Base-by-base conservation (phyloP, 2,797 vertebrate genomes). In the Lutjanus campechanus region DNA sequence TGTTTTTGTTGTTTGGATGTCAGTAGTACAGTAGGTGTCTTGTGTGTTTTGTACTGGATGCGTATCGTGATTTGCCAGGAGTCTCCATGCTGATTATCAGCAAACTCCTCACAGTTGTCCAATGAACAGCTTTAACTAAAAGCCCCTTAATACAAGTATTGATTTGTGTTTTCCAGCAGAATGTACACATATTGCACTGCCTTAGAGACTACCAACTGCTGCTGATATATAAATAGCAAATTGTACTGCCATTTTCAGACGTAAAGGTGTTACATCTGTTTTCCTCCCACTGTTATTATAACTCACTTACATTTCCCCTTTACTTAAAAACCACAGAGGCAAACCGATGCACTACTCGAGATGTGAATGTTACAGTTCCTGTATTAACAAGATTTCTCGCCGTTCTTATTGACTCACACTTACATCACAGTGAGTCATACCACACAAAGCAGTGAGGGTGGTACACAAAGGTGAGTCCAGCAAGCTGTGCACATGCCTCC, bases 401-500 rank as follows among this genome's bases (percentile, higher is more conserved):
- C 54, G 58, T 51, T 83, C 64, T 76, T 25, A 84, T 81, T 90
- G 89, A 92, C 88, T 92, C 88, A 84, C 49, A 55, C 82, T 88
- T 86, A 79, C 61, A 86, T 89, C 89, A 84, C 83, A 43, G 59
- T 87, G 87, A 91, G 68, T 91, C 89, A 89, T 8, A 40, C 6
- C 65, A 46, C 56, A 69, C 54, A 85, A 66, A 85, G 65, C 40
- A 25, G 29, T 11, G 84, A 55, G 76, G 70, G 84, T 59, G 76
- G 70, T 55, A 67, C 36, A 73, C 71, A 81, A 64, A 73, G 71
- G 77, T 76, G 83, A 87, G 53, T 7, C 60, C 71, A 79, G 71
- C 79, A 73, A 85, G 79, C 86, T 83, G 77, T 47, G 77, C 67
- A 53, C 79, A 66, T 53, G 76, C 85, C 70, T 85, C 77, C 55